Conservation (phyloP, 2,797 vertebrate species). For the Sebastes vulpes region DNA sequence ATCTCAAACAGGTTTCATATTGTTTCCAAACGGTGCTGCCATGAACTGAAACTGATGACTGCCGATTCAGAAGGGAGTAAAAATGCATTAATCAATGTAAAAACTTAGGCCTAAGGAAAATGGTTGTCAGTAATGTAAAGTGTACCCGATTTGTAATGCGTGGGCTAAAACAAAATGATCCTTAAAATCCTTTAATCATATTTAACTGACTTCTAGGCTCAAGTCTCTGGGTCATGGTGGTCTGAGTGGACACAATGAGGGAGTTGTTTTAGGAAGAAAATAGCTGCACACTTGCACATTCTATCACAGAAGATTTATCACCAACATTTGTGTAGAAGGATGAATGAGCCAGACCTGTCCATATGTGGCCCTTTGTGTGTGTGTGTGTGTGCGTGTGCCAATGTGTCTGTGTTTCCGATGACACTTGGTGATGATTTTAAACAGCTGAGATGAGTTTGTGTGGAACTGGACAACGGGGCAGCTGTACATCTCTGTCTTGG, state of each 20-base stretch:
- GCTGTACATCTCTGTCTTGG: constrained; percentile 81
- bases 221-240: constrained; percentile 26
- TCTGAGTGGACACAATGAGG: constrained; percentile 64
- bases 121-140: background rate
- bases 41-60: background rate
- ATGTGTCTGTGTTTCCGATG: constrained; percentile 64
- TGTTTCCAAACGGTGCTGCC: background rate
- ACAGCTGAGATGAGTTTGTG: constrained; percentile 83
- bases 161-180: background rate
- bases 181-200: background rate
- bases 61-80: background rate
- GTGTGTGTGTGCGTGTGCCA: constrained; percentile 41
- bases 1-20: background rate
- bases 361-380: constrained; percentile 75
- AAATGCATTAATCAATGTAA: background rate
- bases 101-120: background rate
- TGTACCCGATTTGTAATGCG: background rate
- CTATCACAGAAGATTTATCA: constrained; percentile 82
- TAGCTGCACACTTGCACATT: constrained; percentile 77
- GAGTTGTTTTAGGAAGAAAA: constrained; percentile 74
- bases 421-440: constrained; percentile 74
- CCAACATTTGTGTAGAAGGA: constrained; percentile 80
- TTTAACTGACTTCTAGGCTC: background rate
- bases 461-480: constrained; percentile 78
- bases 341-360: constrained; percentile 79